A percentile compares a stretch with the other conserved stretches of the same genome.
Evolutionary conservation across 2,113 vertebrate genomes (phyloP).

Genomic region (Pseudonaja textilis): DNA sequence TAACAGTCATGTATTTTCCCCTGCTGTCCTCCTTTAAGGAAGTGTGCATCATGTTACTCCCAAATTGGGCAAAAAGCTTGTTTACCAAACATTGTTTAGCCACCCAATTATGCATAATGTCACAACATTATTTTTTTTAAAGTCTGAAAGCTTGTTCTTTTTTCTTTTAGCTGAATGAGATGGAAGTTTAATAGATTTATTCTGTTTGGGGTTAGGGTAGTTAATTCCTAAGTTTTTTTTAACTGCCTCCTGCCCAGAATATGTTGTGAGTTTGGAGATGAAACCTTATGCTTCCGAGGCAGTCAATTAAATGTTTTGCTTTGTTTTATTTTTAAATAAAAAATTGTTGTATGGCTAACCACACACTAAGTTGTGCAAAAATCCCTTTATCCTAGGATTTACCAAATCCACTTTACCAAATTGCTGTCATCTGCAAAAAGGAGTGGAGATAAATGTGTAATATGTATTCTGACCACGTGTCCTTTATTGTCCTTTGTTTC

Average conservation of each 20-base stretch:
- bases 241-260: not conserved
- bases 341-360: not conserved
- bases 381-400: not conserved
- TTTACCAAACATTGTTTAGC: slow-evolving; percentile 37
- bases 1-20: slow-evolving; percentile 28
- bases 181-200: slow-evolving; percentile 22
- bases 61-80: slow-evolving; percentile 43
- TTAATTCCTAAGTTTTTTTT: not conserved
- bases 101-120: not conserved
- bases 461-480: not conserved
- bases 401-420: too few relatives aligned
- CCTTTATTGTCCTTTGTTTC: not conserved
- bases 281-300: not conserved
- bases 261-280: not conserved
- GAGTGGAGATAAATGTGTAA: not conserved
- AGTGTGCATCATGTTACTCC: not conserved
- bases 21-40: not conserved
- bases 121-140: not conserved
- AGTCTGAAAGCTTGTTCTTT: not conserved
- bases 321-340: not conserved
- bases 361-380: not conserved
- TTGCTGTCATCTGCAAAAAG: not conserved
- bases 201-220: not conserved
- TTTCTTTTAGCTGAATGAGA: slow-evolving; percentile 1
- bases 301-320: not conserved